Conservation (phyloP, 2,113 vertebrate genomes). For the Semicossyphus pulcher region DNA sequence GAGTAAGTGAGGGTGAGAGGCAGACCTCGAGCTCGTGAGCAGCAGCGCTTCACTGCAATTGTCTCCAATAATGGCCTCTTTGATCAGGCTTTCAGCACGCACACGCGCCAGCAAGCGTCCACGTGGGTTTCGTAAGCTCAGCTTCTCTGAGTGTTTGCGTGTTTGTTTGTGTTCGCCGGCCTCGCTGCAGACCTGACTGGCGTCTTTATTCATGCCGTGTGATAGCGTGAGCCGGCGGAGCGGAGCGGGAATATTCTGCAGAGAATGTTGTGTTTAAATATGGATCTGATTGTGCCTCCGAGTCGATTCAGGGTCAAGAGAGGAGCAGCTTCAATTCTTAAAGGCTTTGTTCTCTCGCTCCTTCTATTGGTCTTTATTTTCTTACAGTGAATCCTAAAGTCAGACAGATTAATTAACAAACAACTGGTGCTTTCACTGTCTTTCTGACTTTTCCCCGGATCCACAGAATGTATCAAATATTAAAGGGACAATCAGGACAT, state of each 20-base stretch:
- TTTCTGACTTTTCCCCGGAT: neutral
- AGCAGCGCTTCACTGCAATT: slow-evolving; percentile 60
- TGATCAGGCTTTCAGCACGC: slow-evolving; percentile 59
- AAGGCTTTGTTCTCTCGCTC: slow-evolving; percentile 49
- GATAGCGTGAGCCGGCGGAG: slow-evolving; percentile 44
- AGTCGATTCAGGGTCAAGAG: slow-evolving; percentile 46
- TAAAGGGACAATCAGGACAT: neutral
- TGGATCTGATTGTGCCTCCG: slow-evolving; percentile 57
- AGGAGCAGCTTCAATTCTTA: slow-evolving; percentile 57
- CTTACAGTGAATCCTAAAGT: too few relatives aligned
- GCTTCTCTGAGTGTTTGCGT: slow-evolving; percentile 27
- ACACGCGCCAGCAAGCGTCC: neutral
- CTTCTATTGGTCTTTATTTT: slow-evolving; percentile 6
- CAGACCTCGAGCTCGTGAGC: slow-evolving; percentile 5
- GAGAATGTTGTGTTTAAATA: slow-evolving; percentile 66
- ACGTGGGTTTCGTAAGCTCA: slow-evolving; percentile 1
- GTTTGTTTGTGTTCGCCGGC: slow-evolving; percentile 41
- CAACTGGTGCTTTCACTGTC: neutral
- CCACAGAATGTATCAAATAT: neutral
- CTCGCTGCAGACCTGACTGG: slow-evolving; percentile 37
- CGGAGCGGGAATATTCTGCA: slow-evolving; percentile 25
- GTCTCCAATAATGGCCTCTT: slow-evolving; percentile 65
- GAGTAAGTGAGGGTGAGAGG: slow-evolving; percentile 18
- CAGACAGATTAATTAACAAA: neutral
- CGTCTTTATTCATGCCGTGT: slow-evolving; percentile 48